Base-by-base conservation (phyloP, 1,140 invertebrate genomes). In the Tetramorium alpestre region DNA sequence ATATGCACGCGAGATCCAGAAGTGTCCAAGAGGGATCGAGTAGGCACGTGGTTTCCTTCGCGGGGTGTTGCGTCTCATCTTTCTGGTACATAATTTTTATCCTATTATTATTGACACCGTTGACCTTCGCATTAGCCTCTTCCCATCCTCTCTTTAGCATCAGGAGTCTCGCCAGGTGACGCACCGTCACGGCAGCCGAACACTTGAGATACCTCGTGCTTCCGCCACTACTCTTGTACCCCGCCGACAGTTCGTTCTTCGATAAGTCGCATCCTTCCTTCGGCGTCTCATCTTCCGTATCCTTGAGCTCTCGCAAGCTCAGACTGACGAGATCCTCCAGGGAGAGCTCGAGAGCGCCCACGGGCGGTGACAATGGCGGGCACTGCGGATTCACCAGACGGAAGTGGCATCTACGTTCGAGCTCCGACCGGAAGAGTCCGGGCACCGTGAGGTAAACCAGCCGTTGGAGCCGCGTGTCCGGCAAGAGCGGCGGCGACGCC, bases 391-490 rank as follows among this genome's bases (percentile, higher is more conserved):
- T 95, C 0, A 92, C 82, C 38, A 91, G 78, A 25, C 91, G 91
- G 73, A 95, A 95, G 22, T 93, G 92, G 38, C 93, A 92, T 44
- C 94, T 90, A 16, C 93, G 91, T 51, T 95, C 94, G 7, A 93
- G 89, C 75, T 95, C 94, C 5, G 94, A 94, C 10, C 93, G 91
- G 60, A 92, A 97, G 25, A 98, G 94, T 38, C 96, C 96, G 16
- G 97, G 97, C n/a, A 98, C 97, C 44, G 97, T 92, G 92, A 98
- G 97, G 93, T 98, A 98, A 0, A 98, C 97, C 80, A 98, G 95
- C 91, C 97, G 96, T 93, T 98, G 97, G 1, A 98, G 93, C 6
- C 96, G 97, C 82, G 96, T 95, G 92, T 98, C 97, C 62, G 96
- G 94, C 81, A 96, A 93, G 62, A 97, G 96, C 84, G 96, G 96